Base-by-base conservation (phyloP, 2,888 invertebrate genomes). In the Conistra vaccinii region DNA sequence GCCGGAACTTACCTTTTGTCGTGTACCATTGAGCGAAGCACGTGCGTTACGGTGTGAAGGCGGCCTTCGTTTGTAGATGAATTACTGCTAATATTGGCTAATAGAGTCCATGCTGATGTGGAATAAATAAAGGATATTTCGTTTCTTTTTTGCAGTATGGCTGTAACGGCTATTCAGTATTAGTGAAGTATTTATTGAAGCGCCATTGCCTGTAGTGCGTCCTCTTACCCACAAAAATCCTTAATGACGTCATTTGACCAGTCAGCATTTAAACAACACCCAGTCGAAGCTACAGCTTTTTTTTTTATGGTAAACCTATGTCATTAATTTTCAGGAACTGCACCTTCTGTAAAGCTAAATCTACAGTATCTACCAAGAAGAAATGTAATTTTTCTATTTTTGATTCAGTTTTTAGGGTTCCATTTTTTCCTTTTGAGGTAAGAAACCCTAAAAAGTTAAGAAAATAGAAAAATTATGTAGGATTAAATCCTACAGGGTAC, bases 1-100 rank as follows among this genome's bases (percentile, higher is more conserved):
- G 83, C 85, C 90, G 90, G 91, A 91, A 90, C 90, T 81, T 76
- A 84, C 83, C 88, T 90, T 87, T 90, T 88, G 89, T 89, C 51
- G 80, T 81, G 71, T 76, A 85, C 81, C 83, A 88, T 86, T 86
- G 88, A 88, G 58, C 20, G 57, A 85, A 87, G 92, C 91, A 91
- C 92, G 91, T 90, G 92, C 91, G 87, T 85, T 77, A 73, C 83
- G 74, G 80, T 83, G 85, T 77, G 66, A 78, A 77, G 78, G 74
- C 76, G 69, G 75, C 55, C 81, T 69, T 76, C 85, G 71, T 80
- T 81, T 80, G 69, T 81, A 69, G 42, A 76, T 60, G 66, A 69
- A 73, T 69, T 81, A 84, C 69, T 71, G 66, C 35, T 75, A 72
- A 81, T 80, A 81, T 66, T 71, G 57, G 51, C 69, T 82, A 63